phyloP scores from a whole-genome alignment of 92 coral and sea anemone species.

The Pocillopora grandis region DNA sequence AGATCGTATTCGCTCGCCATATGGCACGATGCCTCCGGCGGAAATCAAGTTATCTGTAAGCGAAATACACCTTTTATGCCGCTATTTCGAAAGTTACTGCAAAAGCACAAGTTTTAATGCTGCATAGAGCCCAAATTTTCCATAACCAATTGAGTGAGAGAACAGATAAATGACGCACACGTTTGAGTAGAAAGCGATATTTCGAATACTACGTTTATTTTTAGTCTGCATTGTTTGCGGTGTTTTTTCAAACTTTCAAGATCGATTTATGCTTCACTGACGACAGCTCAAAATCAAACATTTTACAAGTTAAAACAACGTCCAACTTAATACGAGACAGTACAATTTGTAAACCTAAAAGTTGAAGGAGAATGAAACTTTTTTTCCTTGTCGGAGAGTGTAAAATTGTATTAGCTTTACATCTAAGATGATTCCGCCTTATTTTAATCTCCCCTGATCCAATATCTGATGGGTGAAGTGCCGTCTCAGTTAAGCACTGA shows the following conservation, averaged over 20 bases:
- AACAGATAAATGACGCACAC: background rate
- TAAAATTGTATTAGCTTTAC: no score
- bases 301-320: background rate
- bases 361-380: no score
- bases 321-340: background rate
- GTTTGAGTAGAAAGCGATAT: background rate
- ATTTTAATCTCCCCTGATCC: no score
- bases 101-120: background rate
- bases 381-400: no score
- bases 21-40: background rate
- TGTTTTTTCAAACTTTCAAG: conserved; percentile 8
- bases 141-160: no score
- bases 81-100: background rate
- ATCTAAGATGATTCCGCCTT: no score
- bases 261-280: background rate
- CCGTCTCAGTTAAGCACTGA: no score
- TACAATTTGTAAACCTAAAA: no score
- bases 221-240: conserved; percentile 4
- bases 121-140: background rate
- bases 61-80: background rate
- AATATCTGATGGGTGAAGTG: no score
- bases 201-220: background rate
- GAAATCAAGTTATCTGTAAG: background rate
- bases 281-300: background rate
- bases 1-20: background rate